These are phyloP conservation scores for Laspeyria flexula DNA, from an alignment of 2,888 invertebrate genomes.

Conservation along the genomic window DNA sequence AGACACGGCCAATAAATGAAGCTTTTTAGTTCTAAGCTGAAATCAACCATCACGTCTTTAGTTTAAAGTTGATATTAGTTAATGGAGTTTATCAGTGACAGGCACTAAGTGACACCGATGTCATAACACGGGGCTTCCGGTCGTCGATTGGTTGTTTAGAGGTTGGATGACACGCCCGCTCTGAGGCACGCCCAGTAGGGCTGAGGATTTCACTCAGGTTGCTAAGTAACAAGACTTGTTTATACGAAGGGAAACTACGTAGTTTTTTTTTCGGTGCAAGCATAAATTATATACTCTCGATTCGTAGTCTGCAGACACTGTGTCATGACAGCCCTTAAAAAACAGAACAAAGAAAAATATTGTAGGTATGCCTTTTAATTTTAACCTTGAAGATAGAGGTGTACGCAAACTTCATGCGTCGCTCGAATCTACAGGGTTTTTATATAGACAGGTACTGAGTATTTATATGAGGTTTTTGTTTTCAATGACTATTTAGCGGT, in stretches of 20 bases:
- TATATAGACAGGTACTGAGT: too few species aligned
- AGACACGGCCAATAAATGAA: conserved; percentile 63
- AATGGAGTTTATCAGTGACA: conserved; percentile 53
- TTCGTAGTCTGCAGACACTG: too few species aligned
- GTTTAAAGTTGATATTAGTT: conserved; percentile 35
- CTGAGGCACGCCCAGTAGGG: conserved; percentile 52
- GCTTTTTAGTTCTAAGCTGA: conserved; percentile 27
- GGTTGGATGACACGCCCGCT: conserved; percentile 48
- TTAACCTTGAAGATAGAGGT: too few species aligned
- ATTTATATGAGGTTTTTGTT: too few species aligned
- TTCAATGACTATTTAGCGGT: too few species aligned
- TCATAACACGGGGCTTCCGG: conserved; percentile 78
- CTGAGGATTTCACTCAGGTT: conserved; percentile 48
- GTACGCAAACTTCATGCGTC: too few species aligned
- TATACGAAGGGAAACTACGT: background rate
- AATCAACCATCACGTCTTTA: conserved; percentile 11
- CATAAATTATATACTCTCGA: background rate
- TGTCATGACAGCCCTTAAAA: too few species aligned
- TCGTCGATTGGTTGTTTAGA: conserved; percentile 64
- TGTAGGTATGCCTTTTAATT: too few species aligned
- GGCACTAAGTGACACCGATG: conserved; percentile 69
- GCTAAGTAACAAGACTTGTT: conserved; percentile 53
- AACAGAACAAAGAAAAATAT: too few species aligned
- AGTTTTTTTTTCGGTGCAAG: too few species aligned
- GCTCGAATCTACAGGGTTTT: too few species aligned